Evolutionary conservation across 2,888 invertebrate species (phyloP).

Genomic region (Pyrrhosoma nymphula): DNA sequence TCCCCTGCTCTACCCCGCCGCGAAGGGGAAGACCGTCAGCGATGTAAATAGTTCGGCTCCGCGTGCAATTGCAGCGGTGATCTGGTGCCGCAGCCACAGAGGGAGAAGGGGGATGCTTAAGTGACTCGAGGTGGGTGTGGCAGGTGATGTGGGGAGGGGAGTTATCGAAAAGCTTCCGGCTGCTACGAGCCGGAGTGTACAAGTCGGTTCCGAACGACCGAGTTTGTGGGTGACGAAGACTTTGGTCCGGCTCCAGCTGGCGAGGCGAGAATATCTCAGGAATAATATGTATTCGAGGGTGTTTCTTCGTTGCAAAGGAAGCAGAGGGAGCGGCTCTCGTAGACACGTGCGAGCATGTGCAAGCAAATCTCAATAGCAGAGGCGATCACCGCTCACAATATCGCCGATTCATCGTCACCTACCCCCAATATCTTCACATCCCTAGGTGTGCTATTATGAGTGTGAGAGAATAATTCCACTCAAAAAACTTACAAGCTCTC

Average conservation of each 20-base stretch:
- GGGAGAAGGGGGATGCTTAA: background rate
- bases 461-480: too few species aligned
- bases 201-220: conserved; percentile 9
- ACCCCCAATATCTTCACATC: too few species aligned
- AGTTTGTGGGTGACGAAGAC: conserved; percentile 8
- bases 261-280: background rate
- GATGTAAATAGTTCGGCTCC: background rate
- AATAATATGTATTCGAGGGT: background rate
- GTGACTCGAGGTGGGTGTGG: background rate
- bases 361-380: too few species aligned
- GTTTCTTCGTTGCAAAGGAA: background rate
- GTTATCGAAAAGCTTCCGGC: background rate
- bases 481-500: too few species aligned
- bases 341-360: background rate
- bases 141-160: background rate
- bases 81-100: background rate
- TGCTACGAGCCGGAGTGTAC: background rate
- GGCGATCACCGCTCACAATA: too few species aligned
- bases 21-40: background rate
- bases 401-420: too few species aligned
- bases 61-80: conserved; percentile 33
- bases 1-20: background rate
- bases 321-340: background rate
- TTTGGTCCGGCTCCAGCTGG: background rate
- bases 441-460: too few species aligned